These are phyloP conservation scores for Helogale parvula DNA, from an alignment of 2,113 vertebrate species.

Conservation along the genomic window DNA sequence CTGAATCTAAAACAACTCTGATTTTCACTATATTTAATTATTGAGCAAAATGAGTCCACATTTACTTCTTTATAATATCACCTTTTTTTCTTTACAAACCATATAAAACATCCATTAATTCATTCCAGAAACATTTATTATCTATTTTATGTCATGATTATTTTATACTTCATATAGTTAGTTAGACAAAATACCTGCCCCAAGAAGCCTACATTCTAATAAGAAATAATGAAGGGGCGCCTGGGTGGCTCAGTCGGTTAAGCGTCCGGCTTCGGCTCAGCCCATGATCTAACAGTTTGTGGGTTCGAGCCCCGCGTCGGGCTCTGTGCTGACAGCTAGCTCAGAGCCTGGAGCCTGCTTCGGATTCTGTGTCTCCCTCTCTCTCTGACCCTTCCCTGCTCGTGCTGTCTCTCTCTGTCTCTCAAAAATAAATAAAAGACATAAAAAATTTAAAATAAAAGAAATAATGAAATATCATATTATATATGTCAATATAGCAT, in stretches of 20 bases:
- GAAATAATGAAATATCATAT: not conserved
- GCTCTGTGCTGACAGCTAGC: too few species aligned
- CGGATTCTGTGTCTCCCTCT: too few species aligned
- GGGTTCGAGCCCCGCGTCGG: too few species aligned
- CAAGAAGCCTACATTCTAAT: not conserved
- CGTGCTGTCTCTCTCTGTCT: too few species aligned
- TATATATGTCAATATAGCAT: not conserved
- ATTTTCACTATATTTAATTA: slow-evolving; percentile 64
- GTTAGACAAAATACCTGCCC: not conserved
- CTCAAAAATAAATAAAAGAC: too few species aligned
- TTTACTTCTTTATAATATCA: not conserved
- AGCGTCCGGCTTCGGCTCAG: too few species aligned
- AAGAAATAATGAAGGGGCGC: not conserved
- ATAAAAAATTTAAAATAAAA: too few species aligned
- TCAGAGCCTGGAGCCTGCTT: too few species aligned
- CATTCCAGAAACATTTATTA: slow-evolving; percentile 18
- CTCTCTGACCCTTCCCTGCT: too few species aligned
- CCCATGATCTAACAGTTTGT: too few species aligned
- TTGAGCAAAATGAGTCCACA: slow-evolving; percentile 12
- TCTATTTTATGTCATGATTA: not conserved
- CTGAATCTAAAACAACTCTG: slow-evolving; percentile 55
- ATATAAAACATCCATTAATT: slow-evolving; percentile 25
- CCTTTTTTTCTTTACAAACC: not conserved
- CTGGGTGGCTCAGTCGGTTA: too few species aligned
- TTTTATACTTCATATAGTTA: not conserved